Conservation (phyloP, 2,113 vertebrate genomes). For the Prinia subflava region DNA sequence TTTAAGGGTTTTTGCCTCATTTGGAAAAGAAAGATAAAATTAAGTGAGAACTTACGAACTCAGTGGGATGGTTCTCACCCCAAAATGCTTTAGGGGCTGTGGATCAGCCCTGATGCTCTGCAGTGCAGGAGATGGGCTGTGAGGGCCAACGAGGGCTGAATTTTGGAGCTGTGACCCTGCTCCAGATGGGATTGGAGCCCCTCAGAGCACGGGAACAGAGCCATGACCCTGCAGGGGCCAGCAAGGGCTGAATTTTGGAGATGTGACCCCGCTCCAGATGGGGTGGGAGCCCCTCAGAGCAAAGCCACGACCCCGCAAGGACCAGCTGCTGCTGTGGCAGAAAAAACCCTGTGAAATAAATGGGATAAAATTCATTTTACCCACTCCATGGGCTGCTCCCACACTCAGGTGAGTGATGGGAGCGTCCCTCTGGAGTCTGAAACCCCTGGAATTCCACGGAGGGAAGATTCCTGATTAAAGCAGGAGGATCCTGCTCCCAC, state of each 20-base stretch:
- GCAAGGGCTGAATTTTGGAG: not conserved
- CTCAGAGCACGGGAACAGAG: not conserved
- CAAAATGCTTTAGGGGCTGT: not conserved
- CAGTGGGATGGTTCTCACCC: not conserved
- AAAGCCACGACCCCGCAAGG: not conserved
- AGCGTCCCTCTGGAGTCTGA: not conserved
- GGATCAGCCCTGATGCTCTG: not conserved
- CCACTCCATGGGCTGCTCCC: not conserved
- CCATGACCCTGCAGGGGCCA: not conserved
- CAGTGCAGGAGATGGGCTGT: not conserved
- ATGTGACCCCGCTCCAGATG: accelerated
- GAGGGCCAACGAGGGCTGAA: not conserved
- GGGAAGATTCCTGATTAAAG: accelerated
- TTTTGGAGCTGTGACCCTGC: not conserved
- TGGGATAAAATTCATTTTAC: accelerated
- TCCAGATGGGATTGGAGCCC: not conserved
- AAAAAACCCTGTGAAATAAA: not conserved
- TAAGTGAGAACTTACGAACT: not conserved
- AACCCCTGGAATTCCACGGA: not conserved
- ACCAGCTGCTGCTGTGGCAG: not conserved
- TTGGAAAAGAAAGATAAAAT: not conserved
- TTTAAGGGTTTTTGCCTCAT: not conserved
- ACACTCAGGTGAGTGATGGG: not conserved
- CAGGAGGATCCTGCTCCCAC: not conserved
- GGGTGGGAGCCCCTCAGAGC: not conserved